Evolutionary conservation across 1,140 invertebrate genomes (phyloP), one percentile per base, ranked within the genome.

Genomic region (Scaptomyza graminum): DNA sequence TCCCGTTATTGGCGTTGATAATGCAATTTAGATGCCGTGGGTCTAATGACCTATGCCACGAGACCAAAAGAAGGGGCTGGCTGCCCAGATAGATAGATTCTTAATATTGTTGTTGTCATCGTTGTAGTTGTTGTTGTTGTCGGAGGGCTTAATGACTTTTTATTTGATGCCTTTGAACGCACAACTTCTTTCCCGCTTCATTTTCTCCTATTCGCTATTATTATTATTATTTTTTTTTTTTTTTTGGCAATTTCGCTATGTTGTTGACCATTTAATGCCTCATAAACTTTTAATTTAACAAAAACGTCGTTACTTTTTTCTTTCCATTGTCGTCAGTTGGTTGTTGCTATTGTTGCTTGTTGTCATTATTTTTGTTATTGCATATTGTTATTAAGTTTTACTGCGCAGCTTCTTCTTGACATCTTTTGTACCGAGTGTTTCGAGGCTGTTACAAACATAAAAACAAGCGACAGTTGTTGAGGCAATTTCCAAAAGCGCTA

Each of bases 231-330:
- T 49, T 43, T 47, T 50, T 75, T 69, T 41, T 77, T 70, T 59
- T 81, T 85, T 85, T 85, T 80, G 82, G 82, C 78, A 85, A 77
- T 76, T 82, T 70, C 66, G 83, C 82, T 88, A 81, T 90, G 78
- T 79, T 82, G 81, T 73, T 90, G 81, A 74, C 75, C 87, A 90
- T 90, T 90, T 82, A 90, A 90, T 90, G 87, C 82, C 75, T 74
- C 87, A 87, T 82, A 90, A 87, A 90, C 70, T 87, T 79, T 90
- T 79, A 82, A 90, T 90, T 90, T 87, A 87, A 90, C 75, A 90
- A 87, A 90, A 90, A 88, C 74, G 79, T 87, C 79, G 75, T 82
- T 87, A 76, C 78, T 79, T 77, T 74, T 67, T 63, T 62, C 39
- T 49, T 59, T 44, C 51, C 79, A 56, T 69, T 57, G 63, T 39